phyloP scores from a whole-genome alignment of 2,113 vertebrate species.

The Hipposideros armiger region DNA sequence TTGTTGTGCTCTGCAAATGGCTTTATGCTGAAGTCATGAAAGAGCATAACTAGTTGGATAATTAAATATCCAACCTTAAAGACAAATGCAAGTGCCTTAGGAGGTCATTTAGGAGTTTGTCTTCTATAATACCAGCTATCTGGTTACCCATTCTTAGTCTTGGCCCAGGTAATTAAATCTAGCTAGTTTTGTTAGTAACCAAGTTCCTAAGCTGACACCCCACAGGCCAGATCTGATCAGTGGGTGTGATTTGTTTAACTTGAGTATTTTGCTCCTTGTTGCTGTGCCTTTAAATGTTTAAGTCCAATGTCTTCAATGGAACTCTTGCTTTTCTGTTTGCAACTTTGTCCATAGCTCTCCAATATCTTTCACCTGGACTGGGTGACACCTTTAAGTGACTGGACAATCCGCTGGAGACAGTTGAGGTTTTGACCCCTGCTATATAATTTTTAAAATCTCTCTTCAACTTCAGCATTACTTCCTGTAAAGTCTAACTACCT shows the following conservation, averaged over 20 bases:
- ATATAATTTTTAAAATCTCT: neutral
- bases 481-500: neutral
- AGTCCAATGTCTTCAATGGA: neutral
- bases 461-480: neutral
- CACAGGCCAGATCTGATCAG: neutral
- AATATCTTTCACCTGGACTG: neutral
- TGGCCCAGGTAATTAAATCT: neutral
- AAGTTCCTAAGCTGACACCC: neutral
- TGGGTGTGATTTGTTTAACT: neutral
- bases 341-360: neutral
- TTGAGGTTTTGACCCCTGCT: neutral
- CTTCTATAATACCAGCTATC: neutral
- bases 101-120: neutral
- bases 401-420: neutral
- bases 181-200: neutral
- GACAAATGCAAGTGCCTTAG: neutral
- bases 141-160: neutral
- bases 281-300: neutral
- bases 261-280: neutral
- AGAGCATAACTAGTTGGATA: neutral
- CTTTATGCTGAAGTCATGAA: neutral
- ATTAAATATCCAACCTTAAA: neutral
- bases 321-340: neutral
- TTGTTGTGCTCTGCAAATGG: neutral
- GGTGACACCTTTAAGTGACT: neutral